A percentile compares a stretch with the other conserved stretches of the same genome.
phyloP scores from a whole-genome alignment of 2,888 invertebrate species.

The Dioctria rufipes region DNA sequence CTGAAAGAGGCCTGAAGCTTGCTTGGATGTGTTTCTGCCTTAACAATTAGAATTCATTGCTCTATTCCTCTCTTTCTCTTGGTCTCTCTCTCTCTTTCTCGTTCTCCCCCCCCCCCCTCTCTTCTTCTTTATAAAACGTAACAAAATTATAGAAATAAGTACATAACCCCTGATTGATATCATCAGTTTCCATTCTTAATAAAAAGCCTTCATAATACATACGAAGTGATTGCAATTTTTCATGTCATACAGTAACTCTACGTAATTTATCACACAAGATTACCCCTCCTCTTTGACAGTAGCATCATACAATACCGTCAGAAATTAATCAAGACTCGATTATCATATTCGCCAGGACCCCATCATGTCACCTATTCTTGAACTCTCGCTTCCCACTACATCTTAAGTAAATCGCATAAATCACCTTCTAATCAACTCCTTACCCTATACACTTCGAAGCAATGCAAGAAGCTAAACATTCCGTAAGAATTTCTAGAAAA shows the following conservation, averaged over 20 bases:
- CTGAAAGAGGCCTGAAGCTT: no score
- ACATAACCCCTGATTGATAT: no score
- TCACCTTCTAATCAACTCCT: conserved; percentile 47
- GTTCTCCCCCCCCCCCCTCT: no score
- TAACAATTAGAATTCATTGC: no score
- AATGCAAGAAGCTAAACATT: conserved; percentile 18
- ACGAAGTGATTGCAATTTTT: background rate
- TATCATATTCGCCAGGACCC: conserved; percentile 45
- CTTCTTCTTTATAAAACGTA: no score
- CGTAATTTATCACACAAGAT: conserved; percentile 20
- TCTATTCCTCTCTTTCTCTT: no score
- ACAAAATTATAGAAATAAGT: no score
- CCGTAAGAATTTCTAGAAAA: conserved; percentile 6
- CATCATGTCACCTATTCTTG: conserved; percentile 38
- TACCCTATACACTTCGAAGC: conserved; percentile 8
- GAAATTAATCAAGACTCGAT: conserved; percentile 46
- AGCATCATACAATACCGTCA: conserved; percentile 6
- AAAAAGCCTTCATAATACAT: background rate
- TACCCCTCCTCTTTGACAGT: conserved; percentile 24
- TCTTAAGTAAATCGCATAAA: conserved; percentile 51
- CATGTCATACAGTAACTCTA: background rate
- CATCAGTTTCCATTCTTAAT: no score
- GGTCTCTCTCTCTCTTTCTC: no score
- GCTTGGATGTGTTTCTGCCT: no score
- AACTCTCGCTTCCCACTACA: conserved; percentile 43